Conservation (phyloP, 37 sponge, comb jelly and placozoan genomes). For the Hormiphora californensis region DNA sequence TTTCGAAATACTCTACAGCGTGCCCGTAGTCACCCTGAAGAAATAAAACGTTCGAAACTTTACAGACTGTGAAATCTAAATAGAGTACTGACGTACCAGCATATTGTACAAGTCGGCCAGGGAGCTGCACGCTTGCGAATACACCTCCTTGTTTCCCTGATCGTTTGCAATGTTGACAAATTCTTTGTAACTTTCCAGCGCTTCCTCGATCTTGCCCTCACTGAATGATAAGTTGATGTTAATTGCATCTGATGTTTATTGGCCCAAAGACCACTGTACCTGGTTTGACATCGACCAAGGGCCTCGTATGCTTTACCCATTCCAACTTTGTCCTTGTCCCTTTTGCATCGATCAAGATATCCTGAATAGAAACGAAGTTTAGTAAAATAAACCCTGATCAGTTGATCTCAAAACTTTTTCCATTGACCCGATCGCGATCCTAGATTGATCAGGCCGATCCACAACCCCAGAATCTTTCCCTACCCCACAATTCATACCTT, state of each 20-base stretch:
- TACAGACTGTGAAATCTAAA: not conserved
- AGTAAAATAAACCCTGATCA: not conserved
- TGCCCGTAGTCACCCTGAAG: not conserved
- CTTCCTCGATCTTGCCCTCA: constrained; percentile 27
- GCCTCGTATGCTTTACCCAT: constrained; percentile 22
- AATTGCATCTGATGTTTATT: too few relatives aligned
- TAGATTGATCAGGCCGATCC: too few relatives aligned
- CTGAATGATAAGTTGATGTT: too few relatives aligned
- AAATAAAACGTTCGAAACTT: not conserved
- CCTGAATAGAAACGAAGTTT: not conserved
- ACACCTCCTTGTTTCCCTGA: not conserved
- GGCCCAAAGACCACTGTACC: too few relatives aligned
- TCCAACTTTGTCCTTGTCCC: constrained; percentile 19
- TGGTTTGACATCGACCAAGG: not conserved
- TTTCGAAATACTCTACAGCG: not conserved
- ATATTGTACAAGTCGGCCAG: constrained; percentile 20
- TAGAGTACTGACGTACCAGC: not conserved
- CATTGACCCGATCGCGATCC: too few relatives aligned
- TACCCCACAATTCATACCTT: not conserved
- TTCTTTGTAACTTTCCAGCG: not conserved
- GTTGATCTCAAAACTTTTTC: too few relatives aligned
- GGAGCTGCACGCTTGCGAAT: constrained; percentile 21
- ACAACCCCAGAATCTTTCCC: too few relatives aligned
- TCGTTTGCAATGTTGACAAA: constrained; percentile 23
- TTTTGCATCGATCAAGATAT: constrained; percentile 8